A percentile compares a stretch with the other conserved stretches of the same genome.
These are phyloP conservation scores for Leptoclinus maculatus DNA, from an alignment of 2,797 vertebrate genomes.

Conservation along the genomic window DNA sequence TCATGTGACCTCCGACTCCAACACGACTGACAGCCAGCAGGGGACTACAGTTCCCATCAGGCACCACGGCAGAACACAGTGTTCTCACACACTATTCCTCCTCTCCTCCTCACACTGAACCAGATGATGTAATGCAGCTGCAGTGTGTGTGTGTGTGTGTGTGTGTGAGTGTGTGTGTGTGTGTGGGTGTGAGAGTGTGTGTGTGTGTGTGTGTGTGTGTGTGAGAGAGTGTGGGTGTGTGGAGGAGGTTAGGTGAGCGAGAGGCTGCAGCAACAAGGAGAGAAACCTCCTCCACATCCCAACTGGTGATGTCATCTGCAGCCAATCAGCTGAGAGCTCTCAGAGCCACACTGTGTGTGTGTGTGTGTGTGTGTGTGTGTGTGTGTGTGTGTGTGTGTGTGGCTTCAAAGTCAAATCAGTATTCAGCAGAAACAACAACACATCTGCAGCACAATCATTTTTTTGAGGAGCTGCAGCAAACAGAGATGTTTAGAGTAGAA, in stretches of 20 bases:
- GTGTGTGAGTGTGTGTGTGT: constrained; percentile 3
- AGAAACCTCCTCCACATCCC: constrained; percentile 63
- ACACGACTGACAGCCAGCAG: neutral
- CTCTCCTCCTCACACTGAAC: constrained; percentile 1
- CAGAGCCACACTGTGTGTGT: constrained; percentile 3
- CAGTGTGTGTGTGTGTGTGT: constrained; percentile 42
- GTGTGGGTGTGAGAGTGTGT: constrained; percentile 2
- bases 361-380: constrained; percentile 33
- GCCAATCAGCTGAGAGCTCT: constrained; percentile 69
- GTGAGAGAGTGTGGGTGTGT: constrained; percentile 17
- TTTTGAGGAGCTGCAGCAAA: constrained; percentile 10
- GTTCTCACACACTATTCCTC: constrained; percentile 31
- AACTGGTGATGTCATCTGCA: constrained; percentile 73
- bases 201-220: constrained; percentile 5
- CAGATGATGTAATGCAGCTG: constrained; percentile 74
- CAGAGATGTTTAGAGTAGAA: neutral
- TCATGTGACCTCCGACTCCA: neutral
- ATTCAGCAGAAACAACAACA: constrained; percentile 44
- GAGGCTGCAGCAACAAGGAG: constrained; percentile 48
- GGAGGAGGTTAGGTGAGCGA: constrained; percentile 3
- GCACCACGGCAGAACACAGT: constrained; percentile 53
- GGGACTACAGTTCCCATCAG: constrained; percentile 64
- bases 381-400: constrained; percentile 16
- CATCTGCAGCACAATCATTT: constrained; percentile 11
- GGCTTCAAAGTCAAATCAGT: constrained; percentile 22